phyloP scores from a whole-genome alignment of 2,888 invertebrate species.

The Drosophila prostipennis region DNA sequence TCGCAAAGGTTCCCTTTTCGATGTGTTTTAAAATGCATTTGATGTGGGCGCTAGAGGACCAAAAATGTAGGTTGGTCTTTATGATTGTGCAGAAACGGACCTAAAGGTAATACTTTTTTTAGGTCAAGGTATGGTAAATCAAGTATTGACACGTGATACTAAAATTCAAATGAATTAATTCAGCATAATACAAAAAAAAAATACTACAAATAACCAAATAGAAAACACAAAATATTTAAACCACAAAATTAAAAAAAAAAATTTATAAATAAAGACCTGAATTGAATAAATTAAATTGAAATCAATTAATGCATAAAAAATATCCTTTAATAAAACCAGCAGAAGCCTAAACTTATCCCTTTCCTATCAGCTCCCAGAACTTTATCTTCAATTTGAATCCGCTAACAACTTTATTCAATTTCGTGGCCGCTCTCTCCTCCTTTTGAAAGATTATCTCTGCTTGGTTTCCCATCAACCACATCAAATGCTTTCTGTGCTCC shows the following conservation, averaged over 20 bases:
- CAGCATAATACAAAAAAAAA: too few species aligned
- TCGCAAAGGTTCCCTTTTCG: constrained; percentile 36
- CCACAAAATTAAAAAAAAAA: too few species aligned
- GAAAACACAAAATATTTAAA: too few species aligned
- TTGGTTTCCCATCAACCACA: constrained; percentile 24
- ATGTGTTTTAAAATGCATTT: constrained; percentile 65
- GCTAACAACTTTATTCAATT: constrained; percentile 22
- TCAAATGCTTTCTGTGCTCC: constrained; percentile 28
- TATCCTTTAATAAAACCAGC: background rate
- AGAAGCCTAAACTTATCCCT: background rate
- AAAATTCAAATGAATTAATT: too few species aligned
- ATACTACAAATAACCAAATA: too few species aligned
- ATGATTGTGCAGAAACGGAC: background rate
- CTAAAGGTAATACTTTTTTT: too few species aligned
- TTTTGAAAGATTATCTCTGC: constrained; percentile 12
- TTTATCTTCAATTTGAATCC: background rate
- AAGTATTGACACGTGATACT: too few species aligned
- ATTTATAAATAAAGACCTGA: too few species aligned
- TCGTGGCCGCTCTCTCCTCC: background rate
- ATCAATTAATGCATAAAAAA: too few species aligned
- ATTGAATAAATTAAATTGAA: too few species aligned
- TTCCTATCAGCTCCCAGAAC: constrained; percentile 26
- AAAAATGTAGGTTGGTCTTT: background rate
- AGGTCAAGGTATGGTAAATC: too few species aligned
- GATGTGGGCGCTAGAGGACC: background rate